Evolutionary conservation across 2,888 invertebrate genomes (phyloP).

Genomic region (Aphidoletes aphidimyza): DNA sequence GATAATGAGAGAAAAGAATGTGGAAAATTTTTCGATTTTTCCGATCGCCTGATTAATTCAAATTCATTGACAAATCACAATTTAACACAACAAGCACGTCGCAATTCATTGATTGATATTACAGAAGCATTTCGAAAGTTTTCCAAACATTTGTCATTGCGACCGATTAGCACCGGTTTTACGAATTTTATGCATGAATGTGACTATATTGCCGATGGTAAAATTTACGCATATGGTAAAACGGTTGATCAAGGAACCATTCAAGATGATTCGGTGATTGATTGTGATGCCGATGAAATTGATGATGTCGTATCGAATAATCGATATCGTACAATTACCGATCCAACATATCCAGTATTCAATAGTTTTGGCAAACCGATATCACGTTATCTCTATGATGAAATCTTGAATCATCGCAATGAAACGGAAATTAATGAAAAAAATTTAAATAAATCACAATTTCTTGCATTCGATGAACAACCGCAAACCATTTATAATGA

Average conservation of each 20-base stretch:
- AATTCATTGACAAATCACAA: background rate
- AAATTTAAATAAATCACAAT: constrained; percentile 55
- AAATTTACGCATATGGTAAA: constrained; percentile 59
- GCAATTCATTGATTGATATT: constrained; percentile 73
- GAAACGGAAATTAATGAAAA: constrained; percentile 65
- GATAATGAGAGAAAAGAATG: background rate
- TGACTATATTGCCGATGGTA: constrained; percentile 60
- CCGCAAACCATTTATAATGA: background rate
- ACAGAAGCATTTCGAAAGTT: constrained; percentile 72
- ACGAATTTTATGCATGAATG: constrained; percentile 62
- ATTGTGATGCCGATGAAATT: constrained; percentile 56
- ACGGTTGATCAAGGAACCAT: constrained; percentile 58
- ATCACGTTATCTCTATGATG: constrained; percentile 77
- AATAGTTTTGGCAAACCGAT: constrained; percentile 79
- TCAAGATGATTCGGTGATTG: constrained; percentile 1
- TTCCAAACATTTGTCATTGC: constrained; percentile 70
- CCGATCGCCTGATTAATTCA: background rate
- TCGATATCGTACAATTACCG: constrained; percentile 78
- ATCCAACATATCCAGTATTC: constrained; percentile 82
- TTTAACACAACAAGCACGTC: constrained; percentile 63
- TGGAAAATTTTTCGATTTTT: constrained; percentile 11
- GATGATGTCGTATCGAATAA: constrained; percentile 66
- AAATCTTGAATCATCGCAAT: constrained; percentile 73
- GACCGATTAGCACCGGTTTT: constrained; percentile 68
- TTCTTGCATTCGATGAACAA: constrained; percentile 62